phyloP scores from a whole-genome alignment of 2,113 vertebrate species.

The Taxidea taxus region DNA sequence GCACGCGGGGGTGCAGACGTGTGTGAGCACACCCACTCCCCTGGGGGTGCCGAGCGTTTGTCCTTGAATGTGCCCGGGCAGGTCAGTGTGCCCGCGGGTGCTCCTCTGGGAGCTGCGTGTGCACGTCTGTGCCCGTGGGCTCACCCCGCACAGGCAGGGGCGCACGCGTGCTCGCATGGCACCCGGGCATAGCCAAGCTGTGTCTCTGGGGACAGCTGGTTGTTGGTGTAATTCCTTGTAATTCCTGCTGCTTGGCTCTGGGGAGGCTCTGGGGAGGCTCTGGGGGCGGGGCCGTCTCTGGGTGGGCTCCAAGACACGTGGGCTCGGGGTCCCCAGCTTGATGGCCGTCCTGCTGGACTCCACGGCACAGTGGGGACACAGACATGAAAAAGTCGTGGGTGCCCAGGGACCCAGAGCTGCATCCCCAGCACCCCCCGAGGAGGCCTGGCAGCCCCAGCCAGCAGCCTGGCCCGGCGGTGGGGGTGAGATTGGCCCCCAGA shows the following conservation, averaged over 20 bases:
- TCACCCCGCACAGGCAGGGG: accelerated
- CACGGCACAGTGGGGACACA: accelerated
- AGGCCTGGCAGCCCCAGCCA: neutral
- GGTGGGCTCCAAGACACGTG: accelerated
- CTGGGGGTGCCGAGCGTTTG: neutral
- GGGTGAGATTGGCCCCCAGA: accelerated
- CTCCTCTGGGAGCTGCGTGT: neutral
- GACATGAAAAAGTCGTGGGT: accelerated
- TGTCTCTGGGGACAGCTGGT: neutral
- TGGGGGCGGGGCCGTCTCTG: no score
- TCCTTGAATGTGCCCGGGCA: accelerated
- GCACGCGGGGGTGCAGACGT: accelerated
- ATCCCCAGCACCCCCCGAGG: neutral
- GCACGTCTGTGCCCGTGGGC: neutral
- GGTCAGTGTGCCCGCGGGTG: no score
- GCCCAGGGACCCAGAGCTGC: neutral
- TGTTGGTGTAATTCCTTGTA: accelerated
- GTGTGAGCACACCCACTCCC: neutral
- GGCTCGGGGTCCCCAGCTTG: neutral
- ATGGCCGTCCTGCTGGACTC: accelerated
- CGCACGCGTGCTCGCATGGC: neutral
- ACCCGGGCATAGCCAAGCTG: accelerated
- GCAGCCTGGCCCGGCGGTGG: neutral
- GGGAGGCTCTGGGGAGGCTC: accelerated
- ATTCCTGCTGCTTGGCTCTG: neutral